These are phyloP conservation scores for Cyclargus thomasi DNA, from an alignment of 1,140 invertebrate species.

Conservation along the genomic window DNA sequence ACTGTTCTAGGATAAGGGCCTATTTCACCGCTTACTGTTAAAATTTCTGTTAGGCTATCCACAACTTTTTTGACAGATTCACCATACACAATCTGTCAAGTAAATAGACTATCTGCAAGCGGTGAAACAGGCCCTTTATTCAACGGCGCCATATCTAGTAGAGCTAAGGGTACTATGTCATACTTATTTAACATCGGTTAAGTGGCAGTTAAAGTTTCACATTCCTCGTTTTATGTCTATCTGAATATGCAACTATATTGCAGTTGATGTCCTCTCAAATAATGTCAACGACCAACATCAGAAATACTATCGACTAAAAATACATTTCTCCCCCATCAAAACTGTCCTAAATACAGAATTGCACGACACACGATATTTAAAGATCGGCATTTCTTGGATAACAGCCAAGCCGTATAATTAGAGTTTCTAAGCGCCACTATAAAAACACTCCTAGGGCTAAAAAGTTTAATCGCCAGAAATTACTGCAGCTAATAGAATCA, in stretches of 20 bases:
- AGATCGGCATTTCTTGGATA: conserved; percentile 50
- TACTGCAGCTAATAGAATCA: background rate
- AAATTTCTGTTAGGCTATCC: no score
- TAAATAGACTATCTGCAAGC: no score
- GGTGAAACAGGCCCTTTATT: no score
- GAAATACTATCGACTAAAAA: conserved; percentile 28
- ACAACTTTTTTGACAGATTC: no score
- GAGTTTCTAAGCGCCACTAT: conserved; percentile 46
- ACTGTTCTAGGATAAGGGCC: no score
- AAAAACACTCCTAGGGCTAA: conserved; percentile 32
- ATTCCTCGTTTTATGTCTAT: background rate
- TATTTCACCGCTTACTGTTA: no score
- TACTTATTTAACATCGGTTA: background rate
- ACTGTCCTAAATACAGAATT: conserved; percentile 58
- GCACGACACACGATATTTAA: conserved; percentile 53
- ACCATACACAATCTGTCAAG: no score
- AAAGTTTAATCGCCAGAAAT: conserved; percentile 1
- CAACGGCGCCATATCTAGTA: background rate
- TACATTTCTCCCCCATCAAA: conserved; percentile 45
- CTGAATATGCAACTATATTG: background rate
- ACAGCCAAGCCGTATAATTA: conserved; percentile 50
- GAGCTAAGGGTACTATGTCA: background rate
- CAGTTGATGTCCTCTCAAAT: conserved; percentile 5
- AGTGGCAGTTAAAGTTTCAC: background rate
- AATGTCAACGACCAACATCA: conserved; percentile 20